Conservation (phyloP, 2,113 vertebrate species). For the Perca fluviatilis region DNA sequence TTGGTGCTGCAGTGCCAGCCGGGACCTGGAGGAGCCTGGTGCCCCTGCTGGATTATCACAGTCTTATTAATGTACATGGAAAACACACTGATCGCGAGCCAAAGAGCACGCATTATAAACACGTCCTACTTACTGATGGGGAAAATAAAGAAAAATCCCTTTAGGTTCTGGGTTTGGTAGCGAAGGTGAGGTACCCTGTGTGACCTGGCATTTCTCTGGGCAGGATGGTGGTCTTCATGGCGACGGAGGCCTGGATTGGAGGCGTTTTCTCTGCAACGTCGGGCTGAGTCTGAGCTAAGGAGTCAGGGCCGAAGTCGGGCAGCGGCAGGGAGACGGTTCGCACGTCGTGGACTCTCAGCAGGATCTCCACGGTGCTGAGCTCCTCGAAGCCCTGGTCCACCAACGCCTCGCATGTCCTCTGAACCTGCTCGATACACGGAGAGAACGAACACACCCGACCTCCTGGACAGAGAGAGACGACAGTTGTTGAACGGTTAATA, state of each 20-base stretch:
- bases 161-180: constrained; percentile 91
- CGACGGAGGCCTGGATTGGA: constrained; percentile 69
- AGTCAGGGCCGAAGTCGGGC: constrained; percentile 90
- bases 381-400: constrained; percentile 89
- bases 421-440: constrained; percentile 97
- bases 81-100: background rate
- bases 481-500: background rate
- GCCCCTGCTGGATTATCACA: constrained; percentile 37
- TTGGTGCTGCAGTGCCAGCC: background rate
- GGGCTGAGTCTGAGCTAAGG: constrained; percentile 39
- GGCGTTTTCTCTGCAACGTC: background rate
- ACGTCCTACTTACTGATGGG: background rate
- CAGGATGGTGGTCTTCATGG: constrained; percentile 88
- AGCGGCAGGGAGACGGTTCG: constrained; percentile 88
- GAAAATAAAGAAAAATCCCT: background rate
- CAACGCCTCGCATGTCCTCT: constrained; percentile 91
- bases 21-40: constrained; percentile 40
- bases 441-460: constrained; percentile 97
- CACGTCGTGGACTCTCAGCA: constrained; percentile 91
- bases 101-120: constrained; percentile 15
- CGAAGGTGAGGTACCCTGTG: constrained; percentile 97
- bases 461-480: constrained; percentile 81
- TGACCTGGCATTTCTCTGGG: constrained; percentile 93
- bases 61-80: constrained; percentile 2
- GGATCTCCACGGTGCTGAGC: constrained; percentile 93